Evolutionary conservation across 2,113 vertebrate genomes (phyloP).

Genomic region (Dissostichus mawsoni): DNA sequence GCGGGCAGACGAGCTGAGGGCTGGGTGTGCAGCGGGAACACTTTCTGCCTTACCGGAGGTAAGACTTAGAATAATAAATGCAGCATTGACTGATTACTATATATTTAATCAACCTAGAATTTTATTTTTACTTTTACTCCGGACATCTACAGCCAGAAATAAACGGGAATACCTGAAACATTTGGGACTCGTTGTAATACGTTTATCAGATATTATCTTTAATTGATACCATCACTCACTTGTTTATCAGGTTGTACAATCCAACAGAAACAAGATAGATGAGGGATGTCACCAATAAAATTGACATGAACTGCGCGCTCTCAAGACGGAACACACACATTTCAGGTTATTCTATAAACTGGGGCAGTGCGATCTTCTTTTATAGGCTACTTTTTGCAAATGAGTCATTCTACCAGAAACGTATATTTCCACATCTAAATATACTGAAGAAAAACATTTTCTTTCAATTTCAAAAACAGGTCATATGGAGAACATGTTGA

Average conservation of each 20-base stretch:
- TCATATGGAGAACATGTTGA: no score
- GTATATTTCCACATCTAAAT: no score
- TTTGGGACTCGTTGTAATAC: not conserved
- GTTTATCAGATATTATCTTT: no score
- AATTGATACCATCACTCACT: not conserved
- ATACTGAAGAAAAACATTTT: no score
- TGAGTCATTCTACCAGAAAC: no score
- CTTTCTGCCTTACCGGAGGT: conserved; percentile 48
- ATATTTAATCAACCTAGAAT: not conserved
- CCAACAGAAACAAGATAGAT: not conserved
- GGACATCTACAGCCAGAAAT: not conserved
- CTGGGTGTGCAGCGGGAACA: conserved; percentile 44
- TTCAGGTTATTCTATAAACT: not conserved
- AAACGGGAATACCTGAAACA: not conserved
- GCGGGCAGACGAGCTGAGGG: conserved; percentile 25
- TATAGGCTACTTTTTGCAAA: not conserved
- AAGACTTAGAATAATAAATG: not conserved
- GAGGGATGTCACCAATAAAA: not conserved
- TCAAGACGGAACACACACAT: no score
- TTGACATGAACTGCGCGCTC: not conserved
- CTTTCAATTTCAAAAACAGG: no score
- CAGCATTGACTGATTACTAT: accelerated
- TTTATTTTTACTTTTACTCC: not conserved
- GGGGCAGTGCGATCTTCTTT: not conserved
- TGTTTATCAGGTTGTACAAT: not conserved